Evolutionary conservation across 2,113 vertebrate genomes (phyloP).

Genomic region (Rhea pennata): DNA sequence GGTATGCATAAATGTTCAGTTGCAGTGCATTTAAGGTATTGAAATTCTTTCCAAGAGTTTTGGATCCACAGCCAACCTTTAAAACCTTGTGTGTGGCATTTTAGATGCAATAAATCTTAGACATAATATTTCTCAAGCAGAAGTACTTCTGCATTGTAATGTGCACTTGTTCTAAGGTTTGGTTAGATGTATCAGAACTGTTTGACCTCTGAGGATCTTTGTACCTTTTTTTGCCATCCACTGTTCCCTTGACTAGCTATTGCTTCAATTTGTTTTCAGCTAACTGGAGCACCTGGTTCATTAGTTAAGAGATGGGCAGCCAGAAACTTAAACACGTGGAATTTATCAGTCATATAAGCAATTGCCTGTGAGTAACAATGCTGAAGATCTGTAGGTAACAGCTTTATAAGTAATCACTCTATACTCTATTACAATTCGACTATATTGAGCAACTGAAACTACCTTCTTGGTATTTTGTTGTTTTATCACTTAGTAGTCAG

Average conservation of each 20-base stretch:
- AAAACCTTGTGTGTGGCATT: neutral
- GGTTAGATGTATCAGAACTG: neutral
- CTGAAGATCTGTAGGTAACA: neutral
- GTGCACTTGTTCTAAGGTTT: neutral
- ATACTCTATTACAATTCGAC: neutral
- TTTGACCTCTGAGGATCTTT: neutral
- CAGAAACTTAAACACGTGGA: neutral
- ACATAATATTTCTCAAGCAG: neutral
- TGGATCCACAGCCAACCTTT: neutral
- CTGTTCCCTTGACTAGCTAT: neutral
- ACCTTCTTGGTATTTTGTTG: neutral
- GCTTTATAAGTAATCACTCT: neutral
- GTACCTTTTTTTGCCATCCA: neutral
- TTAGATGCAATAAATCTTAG: neutral
- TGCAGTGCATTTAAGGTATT: neutral
- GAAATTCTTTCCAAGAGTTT: neutral
- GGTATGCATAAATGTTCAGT: neutral
- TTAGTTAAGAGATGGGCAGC: neutral
- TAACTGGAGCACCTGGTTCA: neutral
- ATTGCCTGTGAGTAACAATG: neutral
- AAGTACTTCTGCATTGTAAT: neutral
- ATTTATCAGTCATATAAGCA: neutral
- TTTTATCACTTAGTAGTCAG: neutral
- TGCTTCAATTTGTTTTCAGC: neutral
- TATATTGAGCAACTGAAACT: neutral